These are phyloP conservation scores for Hypothenemus hampei DNA, from an alignment of 1,140 invertebrate species.

Conservation along the genomic window DNA sequence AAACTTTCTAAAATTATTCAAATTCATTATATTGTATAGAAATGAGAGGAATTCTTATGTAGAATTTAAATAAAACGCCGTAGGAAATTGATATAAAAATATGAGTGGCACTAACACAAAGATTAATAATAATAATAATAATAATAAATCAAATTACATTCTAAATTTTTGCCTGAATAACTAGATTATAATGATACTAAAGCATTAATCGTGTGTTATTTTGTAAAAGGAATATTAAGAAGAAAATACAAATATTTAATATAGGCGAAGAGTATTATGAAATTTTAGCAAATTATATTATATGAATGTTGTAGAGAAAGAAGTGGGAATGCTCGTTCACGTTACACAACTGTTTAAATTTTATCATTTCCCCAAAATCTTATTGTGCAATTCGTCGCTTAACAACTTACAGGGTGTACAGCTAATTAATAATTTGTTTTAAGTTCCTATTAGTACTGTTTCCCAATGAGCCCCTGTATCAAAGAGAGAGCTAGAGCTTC, in stretches of 20 bases:
- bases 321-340: neutral
- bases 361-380: too few relatives aligned
- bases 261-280: slow-evolving; percentile 3
- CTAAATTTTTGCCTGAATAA: slow-evolving; percentile 39
- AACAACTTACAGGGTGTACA: neutral
- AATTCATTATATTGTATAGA: too few relatives aligned
- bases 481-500: neutral
- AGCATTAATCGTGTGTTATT: slow-evolving; percentile 21
- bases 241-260: too few relatives aligned
- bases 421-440: neutral
- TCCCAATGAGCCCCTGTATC: neutral
- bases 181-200: slow-evolving; percentile 10
- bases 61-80: too few relatives aligned
- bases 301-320: slow-evolving; percentile 9
- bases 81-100: too few relatives aligned
- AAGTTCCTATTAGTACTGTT: neutral
- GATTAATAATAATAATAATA: too few relatives aligned
- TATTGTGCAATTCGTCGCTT: neutral
- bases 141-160: slow-evolving; percentile 32
- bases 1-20: too few relatives aligned
- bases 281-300: slow-evolving; percentile 10
- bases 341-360: too few relatives aligned
- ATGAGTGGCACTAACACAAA: too few relatives aligned
- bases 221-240: slow-evolving; percentile 22
- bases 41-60: too few relatives aligned